A percentile compares a stretch with the other conserved stretches of the same genome.
These are phyloP conservation scores for Kryphioiulus occultus DNA, from an alignment of 2,888 invertebrate species.

Conservation along the genomic window DNA sequence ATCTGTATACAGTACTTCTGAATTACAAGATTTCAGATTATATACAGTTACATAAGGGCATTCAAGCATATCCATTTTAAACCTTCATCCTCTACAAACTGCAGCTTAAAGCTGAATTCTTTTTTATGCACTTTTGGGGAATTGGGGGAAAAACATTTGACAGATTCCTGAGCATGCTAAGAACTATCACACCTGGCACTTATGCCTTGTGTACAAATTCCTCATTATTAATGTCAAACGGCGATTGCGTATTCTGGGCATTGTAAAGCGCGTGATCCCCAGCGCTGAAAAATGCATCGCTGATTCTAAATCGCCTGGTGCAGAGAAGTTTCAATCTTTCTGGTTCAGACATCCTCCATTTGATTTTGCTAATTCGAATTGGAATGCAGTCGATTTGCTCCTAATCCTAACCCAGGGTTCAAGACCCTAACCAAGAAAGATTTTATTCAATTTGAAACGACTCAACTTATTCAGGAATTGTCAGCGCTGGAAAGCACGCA, in stretches of 20 bases:
- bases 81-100: no score
- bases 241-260: background rate
- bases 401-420: no score
- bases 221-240: background rate
- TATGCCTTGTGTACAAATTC: conserved; percentile 43
- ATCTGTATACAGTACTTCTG: no score
- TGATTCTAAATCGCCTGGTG: conserved; percentile 52
- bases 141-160: no score
- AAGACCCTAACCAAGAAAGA: background rate
- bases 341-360: background rate
- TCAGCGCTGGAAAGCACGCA: background rate
- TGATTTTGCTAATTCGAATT: background rate
- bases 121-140: no score
- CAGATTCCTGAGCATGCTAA: no score
- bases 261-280: conserved; percentile 60
- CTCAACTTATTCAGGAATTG: background rate
- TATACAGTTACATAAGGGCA: no score
- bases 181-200: background rate
- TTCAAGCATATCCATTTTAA: no score
- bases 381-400: background rate
- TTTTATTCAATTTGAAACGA: no score
- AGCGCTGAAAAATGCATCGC: conserved; percentile 67
- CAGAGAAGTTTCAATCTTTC: background rate
- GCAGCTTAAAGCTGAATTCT: no score
- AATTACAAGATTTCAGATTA: no score